Evolutionary conservation across 2,797 vertebrate genomes (phyloP), one percentile per base, ranked within the genome.

Genomic region (Lacerta agilis): DNA sequence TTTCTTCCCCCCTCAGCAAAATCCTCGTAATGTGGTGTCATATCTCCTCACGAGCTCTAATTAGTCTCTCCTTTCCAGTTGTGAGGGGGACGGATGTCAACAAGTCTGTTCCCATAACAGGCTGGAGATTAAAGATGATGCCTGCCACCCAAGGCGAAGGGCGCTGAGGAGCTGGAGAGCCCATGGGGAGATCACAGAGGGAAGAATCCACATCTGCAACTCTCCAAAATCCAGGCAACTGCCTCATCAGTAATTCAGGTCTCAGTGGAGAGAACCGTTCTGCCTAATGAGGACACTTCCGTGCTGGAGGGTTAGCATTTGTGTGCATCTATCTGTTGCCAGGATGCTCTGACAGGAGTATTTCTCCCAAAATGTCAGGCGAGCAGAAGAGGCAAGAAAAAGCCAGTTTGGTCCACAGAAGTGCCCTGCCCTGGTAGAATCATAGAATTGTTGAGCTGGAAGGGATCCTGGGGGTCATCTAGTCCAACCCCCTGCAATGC

Each of bases 131-230:
- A 58, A 72, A 93, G 91, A 55, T 0, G 61, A 13, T 2, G 8
- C 5, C 67, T 25, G 61, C n/a, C 4, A 15, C 72, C 36, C 67
- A 69, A 71, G 33, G 73, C 45, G 8, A 38, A 78, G 43, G 43
- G 23, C 36, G 5, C 11, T 23, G 38, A 45, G 20, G 38, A 33
- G 29, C 41, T 13, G 61, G 49, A 27, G 58, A 1, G 20, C 73
- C 13, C 25, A 36, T 1, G 5, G 85, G 0, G 0, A 86, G 8
- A 69, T 87, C n/a, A 55, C 0, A 15, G 86, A 85, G 43, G 2
- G 25, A 67, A 61, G 13, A 18, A 88, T 87, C 86, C 91, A 49
- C 88, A 88, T 78, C 87, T 89, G 87, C 85, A 91, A 87, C 76
- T 91, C 58, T 87, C 87, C 5, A 0, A 73, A 4, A 27, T 82